Conservation (phyloP, 2,797 vertebrate genomes). For the Odontamblyopus lacepedii region DNA sequence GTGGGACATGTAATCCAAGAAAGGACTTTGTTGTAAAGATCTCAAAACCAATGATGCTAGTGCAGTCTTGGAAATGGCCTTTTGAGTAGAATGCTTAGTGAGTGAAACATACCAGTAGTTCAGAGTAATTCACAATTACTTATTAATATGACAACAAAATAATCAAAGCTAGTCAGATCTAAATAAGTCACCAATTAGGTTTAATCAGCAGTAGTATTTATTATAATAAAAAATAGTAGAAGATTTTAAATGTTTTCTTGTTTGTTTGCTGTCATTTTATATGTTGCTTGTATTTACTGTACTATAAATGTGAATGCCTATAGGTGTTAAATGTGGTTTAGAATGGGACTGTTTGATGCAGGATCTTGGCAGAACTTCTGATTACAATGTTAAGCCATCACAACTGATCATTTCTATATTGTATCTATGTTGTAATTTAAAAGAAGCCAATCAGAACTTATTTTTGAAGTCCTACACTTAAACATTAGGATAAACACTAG, state of each 20-base stretch:
- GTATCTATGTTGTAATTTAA: constrained; percentile 19
- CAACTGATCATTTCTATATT: neutral
- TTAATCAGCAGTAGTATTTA: constrained; percentile 4
- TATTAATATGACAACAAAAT: neutral
- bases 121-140: constrained; percentile 35
- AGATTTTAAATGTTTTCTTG: constrained; percentile 81
- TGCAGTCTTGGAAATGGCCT: constrained; percentile 52
- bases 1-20: constrained; percentile 11
- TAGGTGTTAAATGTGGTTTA: constrained; percentile 96
- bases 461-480: neutral
- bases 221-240: constrained; percentile 37
- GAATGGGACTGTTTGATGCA: constrained; percentile 91
- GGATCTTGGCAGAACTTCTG: constrained; percentile 72
- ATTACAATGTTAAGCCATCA: neutral
- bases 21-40: constrained; percentile 24
- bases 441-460: constrained; percentile 10
- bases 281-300: constrained; percentile 84
- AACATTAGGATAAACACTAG: neutral
- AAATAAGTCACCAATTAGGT: constrained; percentile 41
- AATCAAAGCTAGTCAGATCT: constrained; percentile 13
- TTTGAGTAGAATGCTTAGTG: constrained; percentile 45
- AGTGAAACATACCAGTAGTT: constrained; percentile 27
- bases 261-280: constrained; percentile 83
- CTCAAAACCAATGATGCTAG: constrained; percentile 57
- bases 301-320: constrained; percentile 93